Evolutionary conservation across 2,113 vertebrate genomes (phyloP).

Genomic region (Eurypyga helias): DNA sequence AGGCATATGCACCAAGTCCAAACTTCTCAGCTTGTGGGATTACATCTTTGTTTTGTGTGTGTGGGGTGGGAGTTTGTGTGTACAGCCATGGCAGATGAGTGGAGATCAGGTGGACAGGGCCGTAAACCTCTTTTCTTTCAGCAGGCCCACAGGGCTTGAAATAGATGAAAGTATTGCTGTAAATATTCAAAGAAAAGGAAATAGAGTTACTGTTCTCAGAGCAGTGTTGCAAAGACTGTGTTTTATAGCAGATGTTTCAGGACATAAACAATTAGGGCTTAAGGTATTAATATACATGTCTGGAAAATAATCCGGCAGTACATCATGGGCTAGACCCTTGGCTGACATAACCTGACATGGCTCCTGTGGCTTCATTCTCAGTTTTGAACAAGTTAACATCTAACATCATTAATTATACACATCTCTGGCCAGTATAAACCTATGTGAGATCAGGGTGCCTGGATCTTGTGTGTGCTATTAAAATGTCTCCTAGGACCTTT

Average conservation of each 20-base stretch:
- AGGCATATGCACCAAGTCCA: not conserved
- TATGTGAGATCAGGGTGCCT: not conserved
- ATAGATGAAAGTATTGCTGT: not conserved
- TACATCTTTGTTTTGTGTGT: not conserved
- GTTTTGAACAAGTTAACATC: not conserved
- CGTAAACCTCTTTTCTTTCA: not conserved
- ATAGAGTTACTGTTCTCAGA: not conserved
- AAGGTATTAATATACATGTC: not conserved
- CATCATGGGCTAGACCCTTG: not conserved
- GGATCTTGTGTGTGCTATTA: not conserved
- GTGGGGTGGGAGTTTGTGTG: rapidly evolving
- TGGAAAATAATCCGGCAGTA: not conserved
- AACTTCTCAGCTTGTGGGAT: not conserved
- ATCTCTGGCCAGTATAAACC: not conserved
- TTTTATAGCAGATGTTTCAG: not conserved
- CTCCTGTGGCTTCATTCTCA: not conserved
- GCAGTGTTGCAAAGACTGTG: not conserved
- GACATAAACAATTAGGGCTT: not conserved
- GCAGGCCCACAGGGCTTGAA: not conserved
- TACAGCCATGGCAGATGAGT: not conserved
- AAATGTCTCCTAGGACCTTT: not conserved
- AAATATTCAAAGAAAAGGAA: not conserved
- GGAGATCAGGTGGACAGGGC: not conserved
- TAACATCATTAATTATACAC: not conserved
- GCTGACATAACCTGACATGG: not conserved